Evolutionary conservation across 2,888 invertebrate genomes (phyloP), one percentile per base, ranked within the genome.

Genomic region (Capitulum mitella): DNA sequence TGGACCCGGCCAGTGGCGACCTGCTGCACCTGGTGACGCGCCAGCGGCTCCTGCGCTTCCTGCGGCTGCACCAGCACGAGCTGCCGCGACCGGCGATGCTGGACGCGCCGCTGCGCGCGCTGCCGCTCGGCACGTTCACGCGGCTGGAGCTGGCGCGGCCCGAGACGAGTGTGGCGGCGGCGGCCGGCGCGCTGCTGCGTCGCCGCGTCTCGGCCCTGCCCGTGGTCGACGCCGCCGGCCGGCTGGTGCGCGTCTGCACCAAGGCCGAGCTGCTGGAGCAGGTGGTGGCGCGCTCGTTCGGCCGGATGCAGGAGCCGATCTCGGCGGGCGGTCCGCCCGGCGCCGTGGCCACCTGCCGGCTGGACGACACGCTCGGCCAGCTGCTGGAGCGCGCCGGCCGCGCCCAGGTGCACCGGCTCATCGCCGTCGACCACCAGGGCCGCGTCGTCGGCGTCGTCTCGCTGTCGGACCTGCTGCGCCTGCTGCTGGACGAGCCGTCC

Each of bases 141-240:
- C 26, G 26, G 34, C 70, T 70, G 70, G 70, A 70, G 70, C 40
- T 70, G 70, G 70, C 70, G 37, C 70, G 70, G 70, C 70, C 70
- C 29, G 40, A 70, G 26, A 70, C 70, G 34, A 70, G 37, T 40
- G 16, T 70, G 40, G 26, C 26, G 70, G 40, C 37, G 26, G 70
- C 70, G 29, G 70, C 70, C 40, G 37, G 70, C 22, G 70, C 70
- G 70, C 70, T 70, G 40, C 70, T 70, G 70, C 70, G 70, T 10
- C 70, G 70, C 40, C 37, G 70, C 3, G 2, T 70, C 70, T 70
- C 70, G 8, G 70, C 70, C 8, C 70, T 70, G 40, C 70, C 70
- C 26, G 90, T 94, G 46, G 93, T 97, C 40, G 94, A 95, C 85
- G 93, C 95, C 0, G 92, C 95, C 46, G 95, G 96, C 22, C 70